Percentiles rank a stretch among this genome's conserved stretches.
Evolutionary conservation across 2,888 invertebrate species (phyloP).

Genomic region (Zootermopsis nevadensis): DNA sequence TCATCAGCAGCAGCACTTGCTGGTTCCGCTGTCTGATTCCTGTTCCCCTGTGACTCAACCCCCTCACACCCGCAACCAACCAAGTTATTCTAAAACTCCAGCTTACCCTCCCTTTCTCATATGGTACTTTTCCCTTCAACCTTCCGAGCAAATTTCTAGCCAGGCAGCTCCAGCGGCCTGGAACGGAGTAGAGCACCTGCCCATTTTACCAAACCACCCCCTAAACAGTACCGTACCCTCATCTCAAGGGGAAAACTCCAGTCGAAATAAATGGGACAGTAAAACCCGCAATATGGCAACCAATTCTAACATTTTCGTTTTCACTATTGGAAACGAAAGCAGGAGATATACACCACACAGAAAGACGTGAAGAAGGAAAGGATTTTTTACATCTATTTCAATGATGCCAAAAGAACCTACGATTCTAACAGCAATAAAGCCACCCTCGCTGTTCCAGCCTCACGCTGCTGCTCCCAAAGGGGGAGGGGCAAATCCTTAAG

Average conservation of each 20-base stretch:
- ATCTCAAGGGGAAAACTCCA: conserved; percentile 38
- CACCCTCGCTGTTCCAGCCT: not conserved
- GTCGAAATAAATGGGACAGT: conserved; percentile 52
- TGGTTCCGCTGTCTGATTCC: conserved; percentile 20
- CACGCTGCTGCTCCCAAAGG: not conserved
- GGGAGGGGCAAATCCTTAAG: not conserved
- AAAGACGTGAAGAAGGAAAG: not conserved
- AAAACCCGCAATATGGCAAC: conserved; percentile 51
- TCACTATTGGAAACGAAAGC: not conserved
- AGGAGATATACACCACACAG: not conserved
- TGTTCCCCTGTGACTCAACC: conserved; percentile 16
- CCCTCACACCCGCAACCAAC: not conserved
- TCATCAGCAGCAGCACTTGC: not conserved
- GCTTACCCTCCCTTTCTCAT: conserved; percentile 15
- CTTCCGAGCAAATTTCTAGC: too few relatives aligned
- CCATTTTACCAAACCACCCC: conserved; percentile 40
- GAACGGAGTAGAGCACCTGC: conserved; percentile 49
- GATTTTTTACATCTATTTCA: not conserved
- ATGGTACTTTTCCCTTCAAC: not conserved
- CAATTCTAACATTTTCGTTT: conserved; percentile 50
- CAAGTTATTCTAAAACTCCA: conserved; percentile 22
- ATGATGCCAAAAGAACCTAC: not conserved
- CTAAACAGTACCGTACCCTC: conserved; percentile 9
- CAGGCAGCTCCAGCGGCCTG: conserved; percentile 31
- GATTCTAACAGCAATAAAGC: not conserved